phyloP scores from a whole-genome alignment of 2,797 vertebrate genomes.

The Takifugu ocellatus region DNA sequence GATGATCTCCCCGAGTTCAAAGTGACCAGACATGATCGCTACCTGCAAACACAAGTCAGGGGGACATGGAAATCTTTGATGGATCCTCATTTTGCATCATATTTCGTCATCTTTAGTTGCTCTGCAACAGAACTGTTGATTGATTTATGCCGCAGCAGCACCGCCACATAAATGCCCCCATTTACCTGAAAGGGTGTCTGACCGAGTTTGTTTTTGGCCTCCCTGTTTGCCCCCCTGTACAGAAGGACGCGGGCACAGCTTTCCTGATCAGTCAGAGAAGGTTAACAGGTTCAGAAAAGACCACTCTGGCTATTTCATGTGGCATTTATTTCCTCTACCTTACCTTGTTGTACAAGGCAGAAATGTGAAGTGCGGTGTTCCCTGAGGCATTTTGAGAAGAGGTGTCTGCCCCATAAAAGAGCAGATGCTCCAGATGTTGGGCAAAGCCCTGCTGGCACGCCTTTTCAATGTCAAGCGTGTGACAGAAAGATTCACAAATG shows the following conservation, averaged over 20 bases:
- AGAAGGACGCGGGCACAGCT: slow-evolving; percentile 87
- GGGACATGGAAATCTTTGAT: neutral
- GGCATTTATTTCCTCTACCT: slow-evolving; percentile 33
- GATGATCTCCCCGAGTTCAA: slow-evolving; percentile 90
- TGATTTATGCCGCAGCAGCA: no score
- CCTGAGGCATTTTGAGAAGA: slow-evolving; percentile 88
- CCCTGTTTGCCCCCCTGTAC: slow-evolving; percentile 87
- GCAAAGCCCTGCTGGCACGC: slow-evolving; percentile 90
- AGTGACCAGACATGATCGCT: slow-evolving; percentile 88
- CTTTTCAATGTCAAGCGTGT: slow-evolving; percentile 64
- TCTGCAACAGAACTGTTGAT: neutral
- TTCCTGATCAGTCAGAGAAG: slow-evolving; percentile 75
- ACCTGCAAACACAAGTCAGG: slow-evolving; percentile 68
- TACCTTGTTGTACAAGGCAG: slow-evolving; percentile 92
- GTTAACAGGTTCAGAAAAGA: slow-evolving; percentile 22
- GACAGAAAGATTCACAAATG: slow-evolving; percentile 40
- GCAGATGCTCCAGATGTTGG: slow-evolving; percentile 90
- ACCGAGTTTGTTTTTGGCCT: slow-evolving; percentile 88
- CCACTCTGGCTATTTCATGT: slow-evolving; percentile 17
- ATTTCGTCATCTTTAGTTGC: neutral
- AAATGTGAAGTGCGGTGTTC: slow-evolving; percentile 89
- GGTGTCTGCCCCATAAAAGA: slow-evolving; percentile 90
- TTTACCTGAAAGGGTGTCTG: slow-evolving; percentile 91
- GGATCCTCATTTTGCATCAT: neutral
- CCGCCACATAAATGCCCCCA: neutral